phyloP scores from a whole-genome alignment of 1,140 invertebrate species.

The Wiebesia pumilae region DNA sequence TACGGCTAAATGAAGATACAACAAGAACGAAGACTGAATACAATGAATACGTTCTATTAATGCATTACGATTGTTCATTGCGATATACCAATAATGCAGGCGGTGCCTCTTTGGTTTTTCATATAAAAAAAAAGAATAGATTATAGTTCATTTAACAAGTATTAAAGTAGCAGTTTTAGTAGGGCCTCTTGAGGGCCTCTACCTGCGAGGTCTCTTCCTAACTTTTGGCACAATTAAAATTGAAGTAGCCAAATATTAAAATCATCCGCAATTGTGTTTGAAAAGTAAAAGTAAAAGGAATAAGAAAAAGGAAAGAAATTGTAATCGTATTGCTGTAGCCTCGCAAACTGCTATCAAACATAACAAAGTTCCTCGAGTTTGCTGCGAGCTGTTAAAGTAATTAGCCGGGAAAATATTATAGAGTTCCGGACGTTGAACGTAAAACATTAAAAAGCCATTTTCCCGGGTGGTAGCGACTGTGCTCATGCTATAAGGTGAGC shows the following conservation, averaged over 20 bases:
- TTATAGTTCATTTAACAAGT: conserved; percentile 20
- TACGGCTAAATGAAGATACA: no score
- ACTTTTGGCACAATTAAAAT: conserved; percentile 22
- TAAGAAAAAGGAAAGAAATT: background rate
- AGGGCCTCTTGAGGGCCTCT: no score
- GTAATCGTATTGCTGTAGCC: conserved; percentile 10
- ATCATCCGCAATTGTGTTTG: background rate
- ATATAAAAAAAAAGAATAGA: no score
- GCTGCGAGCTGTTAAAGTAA: conserved; percentile 42
- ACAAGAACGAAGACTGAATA: no score
- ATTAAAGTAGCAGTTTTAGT: background rate
- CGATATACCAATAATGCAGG: no score
- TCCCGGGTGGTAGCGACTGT: background rate
- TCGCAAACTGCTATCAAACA: background rate
- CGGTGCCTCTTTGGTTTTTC: no score
- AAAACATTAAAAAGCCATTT: conserved; percentile 51
- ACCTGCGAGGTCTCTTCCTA: no score
- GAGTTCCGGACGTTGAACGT: background rate
- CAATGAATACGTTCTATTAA: no score
- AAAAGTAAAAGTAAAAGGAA: background rate
- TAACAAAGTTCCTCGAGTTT: conserved; percentile 22
- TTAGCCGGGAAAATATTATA: conserved; percentile 45
- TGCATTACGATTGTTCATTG: no score
- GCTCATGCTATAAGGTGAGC: background rate
- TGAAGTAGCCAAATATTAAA: conserved; percentile 15